Base-by-base conservation (phyloP, 2,113 vertebrate species). In the Sminthopsis crassicaudata region DNA sequence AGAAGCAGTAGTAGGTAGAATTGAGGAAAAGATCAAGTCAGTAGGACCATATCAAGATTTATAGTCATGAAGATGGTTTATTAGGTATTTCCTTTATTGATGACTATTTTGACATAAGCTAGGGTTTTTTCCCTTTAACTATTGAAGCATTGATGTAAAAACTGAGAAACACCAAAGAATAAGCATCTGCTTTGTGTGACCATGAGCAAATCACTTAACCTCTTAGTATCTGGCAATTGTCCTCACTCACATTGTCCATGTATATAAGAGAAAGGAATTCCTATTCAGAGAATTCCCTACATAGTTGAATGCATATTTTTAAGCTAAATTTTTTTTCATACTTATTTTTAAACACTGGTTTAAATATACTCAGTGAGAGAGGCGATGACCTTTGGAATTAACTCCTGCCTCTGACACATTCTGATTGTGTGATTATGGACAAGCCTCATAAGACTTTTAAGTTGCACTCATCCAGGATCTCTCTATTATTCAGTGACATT, bases 11-110 rank as follows among this genome's bases (percentile, higher is more conserved):
- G 6, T 84, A 46, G 19, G 25, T 46, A 8, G 76, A 89, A 2
- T 25, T 5, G 46, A 46, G 24, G 90, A 51, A n/a, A 92, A 90
- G 26, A 5, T 8, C 53, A 95, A 84, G 27, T 90, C 48, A 48
- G 48, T 51, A 88, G 46, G 91, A 93, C n/a, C 8, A 94, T 91
- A 46, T 50, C 89, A 93, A 23, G n/a, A 93, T 96, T 76, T 91
- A 89, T 2, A 55, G n/a, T 57, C 53, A 46, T 76, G 46, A 76
- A 48, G 46, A 46, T 46, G 84, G 51, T 91, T 50, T 48, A 94
- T 94, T 96, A 14, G 16, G 24, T 3, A 51, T 6, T 6, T 95
- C 16, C 89, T 92, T 93, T 54, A 46, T 93, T 84, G 67, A 2
- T 42, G n/a, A 84, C 42, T 84, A 57, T 42, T 84, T 84, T 42